These are phyloP conservation scores for Dysmachus trigonus DNA, from an alignment of 2,888 invertebrate genomes.

Conservation along the genomic window DNA sequence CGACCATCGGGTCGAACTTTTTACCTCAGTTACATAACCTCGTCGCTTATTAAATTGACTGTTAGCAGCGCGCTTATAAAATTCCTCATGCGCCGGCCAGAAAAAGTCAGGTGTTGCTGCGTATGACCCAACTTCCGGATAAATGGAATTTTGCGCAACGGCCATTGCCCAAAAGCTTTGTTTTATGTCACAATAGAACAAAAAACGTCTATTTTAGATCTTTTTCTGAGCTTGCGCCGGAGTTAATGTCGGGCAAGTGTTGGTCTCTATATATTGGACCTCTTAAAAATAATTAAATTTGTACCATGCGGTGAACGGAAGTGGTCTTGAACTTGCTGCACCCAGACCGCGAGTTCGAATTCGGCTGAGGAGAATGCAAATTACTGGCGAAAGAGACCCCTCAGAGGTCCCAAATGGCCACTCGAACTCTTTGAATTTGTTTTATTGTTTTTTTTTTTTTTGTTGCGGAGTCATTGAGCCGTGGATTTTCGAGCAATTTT, in stretches of 20 bases:
- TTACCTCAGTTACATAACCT: background rate
- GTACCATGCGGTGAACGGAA: background rate
- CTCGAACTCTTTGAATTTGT: background rate
- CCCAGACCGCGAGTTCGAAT: background rate
- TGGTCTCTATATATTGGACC: background rate
- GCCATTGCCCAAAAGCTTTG: background rate
- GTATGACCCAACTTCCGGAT: constrained; percentile 27
- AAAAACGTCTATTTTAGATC: background rate
- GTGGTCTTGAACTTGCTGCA: constrained; percentile 14
- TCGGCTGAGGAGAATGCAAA: background rate
- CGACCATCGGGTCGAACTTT: background rate
- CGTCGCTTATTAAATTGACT: background rate
- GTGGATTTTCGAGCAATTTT: background rate
- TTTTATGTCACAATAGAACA: constrained; percentile 15
- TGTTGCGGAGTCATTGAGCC: background rate
- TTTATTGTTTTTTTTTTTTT: no score
- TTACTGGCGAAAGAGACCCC: background rate
- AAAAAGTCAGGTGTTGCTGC: constrained; percentile 12
- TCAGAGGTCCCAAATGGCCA: background rate
- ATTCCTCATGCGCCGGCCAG: background rate
- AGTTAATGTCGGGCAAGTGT: background rate
- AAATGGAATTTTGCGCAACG: constrained; percentile 7
- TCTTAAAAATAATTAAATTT: constrained; percentile 2
- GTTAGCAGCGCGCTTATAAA: background rate
- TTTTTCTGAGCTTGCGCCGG: background rate